These are phyloP conservation scores for Lutra lutra DNA, from an alignment of 2,797 vertebrate genomes.

Conservation along the genomic window DNA sequence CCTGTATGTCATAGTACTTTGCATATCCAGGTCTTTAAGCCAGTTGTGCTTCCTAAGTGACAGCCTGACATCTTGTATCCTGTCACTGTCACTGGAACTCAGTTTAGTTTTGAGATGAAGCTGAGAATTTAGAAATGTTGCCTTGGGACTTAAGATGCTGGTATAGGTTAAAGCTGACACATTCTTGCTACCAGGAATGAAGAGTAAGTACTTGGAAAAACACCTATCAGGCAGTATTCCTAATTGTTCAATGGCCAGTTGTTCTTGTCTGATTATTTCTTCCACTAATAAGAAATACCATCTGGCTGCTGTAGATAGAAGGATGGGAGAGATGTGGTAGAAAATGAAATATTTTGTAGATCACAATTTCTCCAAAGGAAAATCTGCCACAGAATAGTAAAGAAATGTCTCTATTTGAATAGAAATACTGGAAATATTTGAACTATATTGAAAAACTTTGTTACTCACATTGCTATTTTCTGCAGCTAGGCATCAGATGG, in stretches of 20 bases:
- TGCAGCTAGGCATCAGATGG: constrained; percentile 40
- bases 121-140: constrained; percentile 76
- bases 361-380: neutral
- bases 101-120: constrained; percentile 71
- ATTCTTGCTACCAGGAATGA: constrained; percentile 74
- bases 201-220: constrained; percentile 72
- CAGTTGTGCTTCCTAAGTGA: constrained; percentile 6
- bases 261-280: constrained; percentile 63
- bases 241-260: constrained; percentile 54
- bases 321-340: neutral
- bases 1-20: neutral
- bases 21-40: neutral
- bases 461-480: constrained; percentile 45
- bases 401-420: constrained; percentile 56
- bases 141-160: constrained; percentile 74
- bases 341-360: constrained; percentile 48
- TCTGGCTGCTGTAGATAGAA: constrained; percentile 38
- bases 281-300: constrained; percentile 52
- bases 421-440: constrained; percentile 27
- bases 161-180: constrained; percentile 76
- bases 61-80: constrained; percentile 40
- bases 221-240: constrained; percentile 50
- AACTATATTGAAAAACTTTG: constrained; percentile 44
- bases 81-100: neutral
- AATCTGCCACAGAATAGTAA: constrained; percentile 52